Conservation (phyloP, 2,113 vertebrate genomes). For the Eleginops maclovinus region DNA sequence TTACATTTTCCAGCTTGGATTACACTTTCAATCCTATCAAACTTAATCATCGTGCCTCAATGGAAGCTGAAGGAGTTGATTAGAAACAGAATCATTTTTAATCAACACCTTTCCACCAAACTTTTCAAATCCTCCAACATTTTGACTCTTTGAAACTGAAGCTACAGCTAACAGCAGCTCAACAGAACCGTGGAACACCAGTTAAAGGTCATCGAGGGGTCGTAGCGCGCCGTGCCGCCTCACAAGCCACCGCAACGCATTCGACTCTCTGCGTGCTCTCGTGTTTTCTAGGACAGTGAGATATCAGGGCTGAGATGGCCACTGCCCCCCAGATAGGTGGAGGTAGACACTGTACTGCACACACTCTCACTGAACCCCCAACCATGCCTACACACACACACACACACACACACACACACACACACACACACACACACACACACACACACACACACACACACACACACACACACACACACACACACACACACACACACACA, state of each 20-base stretch:
- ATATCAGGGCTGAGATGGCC: slow-evolving; percentile 31
- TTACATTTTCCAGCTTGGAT: neutral
- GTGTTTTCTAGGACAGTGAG: slow-evolving; percentile 41
- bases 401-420: neutral
- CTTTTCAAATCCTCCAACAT: neutral
- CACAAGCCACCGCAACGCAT: slow-evolving; percentile 3
- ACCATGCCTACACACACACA: neutral
- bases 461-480: neutral
- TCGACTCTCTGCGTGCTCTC: slow-evolving; percentile 37
- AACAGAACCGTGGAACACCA: neutral
- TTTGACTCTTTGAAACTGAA: neutral
- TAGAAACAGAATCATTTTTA: too few relatives aligned
- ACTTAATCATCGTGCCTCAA: neutral
- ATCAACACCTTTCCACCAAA: too few relatives aligned
- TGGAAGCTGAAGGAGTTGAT: too few relatives aligned
- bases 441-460: neutral
- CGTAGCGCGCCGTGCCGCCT: neutral
- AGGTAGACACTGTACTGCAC: slow-evolving; percentile 16
- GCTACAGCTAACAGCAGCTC: neutral
- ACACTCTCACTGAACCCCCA: slow-evolving; percentile 39
- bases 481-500: neutral
- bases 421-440: neutral
- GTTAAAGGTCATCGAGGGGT: slow-evolving; percentile 34
- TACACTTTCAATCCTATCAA: neutral
- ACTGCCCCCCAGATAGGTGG: slow-evolving; percentile 28